phyloP scores from a whole-genome alignment of 1,140 invertebrate genomes.

The Samia ricini region DNA sequence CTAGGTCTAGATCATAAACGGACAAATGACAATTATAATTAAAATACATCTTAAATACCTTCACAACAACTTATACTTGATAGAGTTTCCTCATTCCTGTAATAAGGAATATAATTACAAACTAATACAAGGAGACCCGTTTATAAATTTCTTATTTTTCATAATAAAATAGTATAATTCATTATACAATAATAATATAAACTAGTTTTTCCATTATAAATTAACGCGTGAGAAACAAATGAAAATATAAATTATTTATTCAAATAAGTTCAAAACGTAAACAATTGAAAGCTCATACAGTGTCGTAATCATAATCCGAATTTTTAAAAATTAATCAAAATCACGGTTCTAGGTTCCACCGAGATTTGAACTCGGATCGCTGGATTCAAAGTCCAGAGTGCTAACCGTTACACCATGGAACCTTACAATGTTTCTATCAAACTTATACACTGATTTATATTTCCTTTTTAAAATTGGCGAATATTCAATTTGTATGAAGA shows the following conservation, averaged over 20 bases:
- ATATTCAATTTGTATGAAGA: no score
- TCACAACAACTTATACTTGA: neutral
- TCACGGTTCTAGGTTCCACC: constrained; percentile 59
- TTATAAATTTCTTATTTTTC: neutral
- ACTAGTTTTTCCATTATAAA: no score
- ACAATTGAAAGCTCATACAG: no score
- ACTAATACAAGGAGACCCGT: neutral
- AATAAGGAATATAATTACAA: neutral
- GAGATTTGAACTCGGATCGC: constrained; percentile 77
- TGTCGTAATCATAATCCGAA: no score
- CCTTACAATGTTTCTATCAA: constrained; percentile 29
- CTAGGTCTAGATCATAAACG: no score
- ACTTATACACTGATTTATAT: constrained; percentile 20
- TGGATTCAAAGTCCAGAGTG: constrained; percentile 77
- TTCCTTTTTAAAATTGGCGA: neutral
- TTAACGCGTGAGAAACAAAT: no score
- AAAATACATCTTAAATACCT: neutral
- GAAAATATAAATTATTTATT: no score
- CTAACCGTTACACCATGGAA: constrained; percentile 77
- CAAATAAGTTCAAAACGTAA: no score
- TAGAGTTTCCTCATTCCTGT: neutral
- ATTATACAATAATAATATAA: no score
- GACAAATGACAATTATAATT: no score
- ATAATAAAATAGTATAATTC: neutral
- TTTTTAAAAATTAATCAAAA: neutral